Percentiles rank a stretch among this genome's conserved stretches.
Evolutionary conservation across 2,888 invertebrate species (phyloP).

Genomic region (Caenorhabditis sp.): DNA sequence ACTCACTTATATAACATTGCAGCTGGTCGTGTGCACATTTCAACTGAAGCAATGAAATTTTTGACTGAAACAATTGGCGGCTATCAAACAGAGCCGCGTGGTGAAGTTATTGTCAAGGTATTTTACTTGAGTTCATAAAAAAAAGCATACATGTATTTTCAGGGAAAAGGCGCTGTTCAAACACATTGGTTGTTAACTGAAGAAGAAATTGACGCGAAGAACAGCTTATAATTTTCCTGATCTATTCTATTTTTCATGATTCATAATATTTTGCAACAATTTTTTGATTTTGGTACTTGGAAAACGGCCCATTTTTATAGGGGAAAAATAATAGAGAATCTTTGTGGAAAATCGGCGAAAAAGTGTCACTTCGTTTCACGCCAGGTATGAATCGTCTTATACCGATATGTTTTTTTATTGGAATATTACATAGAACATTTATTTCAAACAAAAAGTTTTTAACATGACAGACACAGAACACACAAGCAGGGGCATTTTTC

Average conservation of each 20-base stretch:
- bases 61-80: slow-evolving; percentile 64
- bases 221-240: slow-evolving; percentile 9
- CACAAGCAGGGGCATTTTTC: too few relatives aligned
- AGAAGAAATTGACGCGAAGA: slow-evolving; percentile 39
- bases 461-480: too few relatives aligned
- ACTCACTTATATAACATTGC: slow-evolving; percentile 17
- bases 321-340: too few relatives aligned
- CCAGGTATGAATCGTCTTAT: too few relatives aligned
- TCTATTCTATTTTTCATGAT: not conserved
- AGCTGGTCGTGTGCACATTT: slow-evolving; percentile 69
- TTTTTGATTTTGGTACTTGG: too few relatives aligned
- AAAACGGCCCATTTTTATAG: too few relatives aligned
- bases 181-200: slow-evolving; percentile 55
- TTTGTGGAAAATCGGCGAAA: too few relatives aligned
- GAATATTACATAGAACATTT: too few relatives aligned
- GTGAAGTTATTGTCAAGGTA: slow-evolving; percentile 66
- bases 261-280: too few relatives aligned
- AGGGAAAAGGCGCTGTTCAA: slow-evolving; percentile 56
- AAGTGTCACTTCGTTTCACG: too few relatives aligned
- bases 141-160: slow-evolving; percentile 9
- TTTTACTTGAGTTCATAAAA: not conserved
- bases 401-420: too few relatives aligned
- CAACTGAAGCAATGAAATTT: slow-evolving; percentile 60
- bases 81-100: slow-evolving; percentile 63
- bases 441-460: too few relatives aligned